These are phyloP conservation scores for Hydroisotoma schaefferi DNA, from an alignment of 2,888 invertebrate genomes.

Conservation along the genomic window DNA sequence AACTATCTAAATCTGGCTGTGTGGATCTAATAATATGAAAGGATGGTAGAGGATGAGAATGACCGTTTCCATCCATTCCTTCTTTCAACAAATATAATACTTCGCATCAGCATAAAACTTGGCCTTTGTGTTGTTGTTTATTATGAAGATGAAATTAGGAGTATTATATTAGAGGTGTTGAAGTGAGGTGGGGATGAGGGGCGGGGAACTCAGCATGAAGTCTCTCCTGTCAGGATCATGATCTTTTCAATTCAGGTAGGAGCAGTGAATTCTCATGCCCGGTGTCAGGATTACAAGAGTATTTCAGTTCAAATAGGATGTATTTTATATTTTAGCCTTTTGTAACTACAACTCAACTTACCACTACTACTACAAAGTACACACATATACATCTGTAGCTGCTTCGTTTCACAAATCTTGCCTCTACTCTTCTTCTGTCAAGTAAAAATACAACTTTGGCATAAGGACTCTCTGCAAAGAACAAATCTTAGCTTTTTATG, in stretches of 20 bases:
- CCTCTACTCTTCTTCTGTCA: too few relatives aligned
- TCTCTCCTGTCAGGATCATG: conserved; percentile 42
- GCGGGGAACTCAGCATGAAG: conserved; percentile 35
- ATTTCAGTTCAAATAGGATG: too few relatives aligned
- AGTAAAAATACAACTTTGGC: too few relatives aligned
- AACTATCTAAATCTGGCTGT: neutral
- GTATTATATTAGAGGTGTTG: conserved; percentile 41
- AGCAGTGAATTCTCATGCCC: conserved; percentile 26
- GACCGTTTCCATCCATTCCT: conserved; percentile 3
- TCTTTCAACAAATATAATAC: conserved; percentile 3
- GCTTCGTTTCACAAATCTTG: too few relatives aligned
- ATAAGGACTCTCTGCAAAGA: too few relatives aligned
- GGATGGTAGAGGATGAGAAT: conserved; percentile 6
- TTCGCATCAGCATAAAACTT: neutral
- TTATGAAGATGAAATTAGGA: conserved; percentile 40
- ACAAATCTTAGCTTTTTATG: too few relatives aligned
- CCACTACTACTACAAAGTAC: too few relatives aligned
- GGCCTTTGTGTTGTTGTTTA: conserved; percentile 12
- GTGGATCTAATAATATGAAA: neutral
- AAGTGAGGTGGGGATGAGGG: conserved; percentile 35
- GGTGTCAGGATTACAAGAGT: conserved; percentile 28
- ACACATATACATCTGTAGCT: too few relatives aligned
- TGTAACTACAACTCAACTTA: too few relatives aligned
- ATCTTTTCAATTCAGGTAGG: conserved; percentile 45
- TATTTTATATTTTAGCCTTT: too few relatives aligned